Conservation (phyloP, 2,113 vertebrate species). For the Amphiprion percula region DNA sequence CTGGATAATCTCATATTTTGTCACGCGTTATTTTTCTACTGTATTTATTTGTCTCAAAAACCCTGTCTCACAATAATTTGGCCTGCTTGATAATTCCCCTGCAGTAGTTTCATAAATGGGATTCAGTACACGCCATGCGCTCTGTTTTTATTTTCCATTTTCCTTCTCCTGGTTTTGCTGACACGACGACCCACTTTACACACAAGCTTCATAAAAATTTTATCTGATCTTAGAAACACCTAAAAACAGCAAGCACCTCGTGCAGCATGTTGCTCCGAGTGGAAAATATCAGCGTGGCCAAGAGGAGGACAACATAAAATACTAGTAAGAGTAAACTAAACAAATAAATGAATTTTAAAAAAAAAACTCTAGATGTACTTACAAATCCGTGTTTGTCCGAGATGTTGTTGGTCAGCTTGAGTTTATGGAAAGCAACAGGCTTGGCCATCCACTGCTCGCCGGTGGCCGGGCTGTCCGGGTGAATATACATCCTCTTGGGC, state of each 20-base stretch:
- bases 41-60: too few species aligned
- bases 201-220: conserved; percentile 22
- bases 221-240: conserved; percentile 1
- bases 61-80: background rate
- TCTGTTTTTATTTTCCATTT: background rate
- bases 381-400: conserved; percentile 99
- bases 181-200: background rate
- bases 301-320: background rate
- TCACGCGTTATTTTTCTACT: background rate
- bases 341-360: too few species aligned
- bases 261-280: background rate
- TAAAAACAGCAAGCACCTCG: conserved; percentile 7
- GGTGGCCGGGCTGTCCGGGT: conserved; percentile 97
- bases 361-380: conserved; percentile 82
- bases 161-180: background rate
- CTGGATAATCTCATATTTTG: background rate
- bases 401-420: conserved; percentile 99
- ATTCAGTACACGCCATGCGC: background rate
- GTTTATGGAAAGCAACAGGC: conserved; percentile 97
- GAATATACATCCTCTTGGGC: conserved; percentile 99
- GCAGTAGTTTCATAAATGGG: background rate
- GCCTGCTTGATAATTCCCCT: too few species aligned
- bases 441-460: conserved; percentile 99
- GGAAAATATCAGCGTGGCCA: background rate
- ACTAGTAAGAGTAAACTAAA: too few species aligned